Evolutionary conservation across 2,888 invertebrate species (phyloP), one percentile per base, ranked within the genome.

Genomic region (Hypena proboscidalis): DNA sequence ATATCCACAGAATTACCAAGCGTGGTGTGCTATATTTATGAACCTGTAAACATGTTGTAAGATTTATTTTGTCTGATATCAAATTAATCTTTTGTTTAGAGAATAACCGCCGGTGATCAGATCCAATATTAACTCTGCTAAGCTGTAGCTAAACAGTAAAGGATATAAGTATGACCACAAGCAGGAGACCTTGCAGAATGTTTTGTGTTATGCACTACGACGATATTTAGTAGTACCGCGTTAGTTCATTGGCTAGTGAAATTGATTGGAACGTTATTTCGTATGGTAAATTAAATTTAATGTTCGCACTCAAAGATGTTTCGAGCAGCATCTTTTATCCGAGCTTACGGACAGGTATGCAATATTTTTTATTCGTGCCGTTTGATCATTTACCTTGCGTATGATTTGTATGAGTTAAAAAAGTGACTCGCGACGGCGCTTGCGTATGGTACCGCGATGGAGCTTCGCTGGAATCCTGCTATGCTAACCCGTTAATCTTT

Each of bases 241-340:
- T 49, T 31, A 43, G 35, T 45, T 40, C 19, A 33, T 22, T 25
- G 37, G 32, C 42, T 29, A 11, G 26, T 36, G 39, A 30, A 40
- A 45, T 56, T 53, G 21, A 29, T 26, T 37, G 8, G 25, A 19
- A 43, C 27, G 31, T 39, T 49, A 33, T 29, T 43, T 50, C 33
- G 37, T 56, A 42, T 45, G 48, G 6, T 30, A 14, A n/a, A n/a
- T n/a, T n/a, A 29, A 47, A 45, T 40, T 55, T 56, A 54, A 71
- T 65, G 70, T 67, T 73, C 58, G 62, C 68, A 58, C 56, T 59
- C 50, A 61, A 56, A 73, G 64, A 90, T 90, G 90, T 74, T 87
- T 59, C 89, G 90, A 42, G 89, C 85, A 21, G 82, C 90, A 43
- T 88, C 90, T 45, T 87, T 89, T 63, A 79, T 88, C 68, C 80